These are phyloP conservation scores for Cantharis rustica DNA, from an alignment of 2,888 invertebrate genomes.

Conservation along the genomic window DNA sequence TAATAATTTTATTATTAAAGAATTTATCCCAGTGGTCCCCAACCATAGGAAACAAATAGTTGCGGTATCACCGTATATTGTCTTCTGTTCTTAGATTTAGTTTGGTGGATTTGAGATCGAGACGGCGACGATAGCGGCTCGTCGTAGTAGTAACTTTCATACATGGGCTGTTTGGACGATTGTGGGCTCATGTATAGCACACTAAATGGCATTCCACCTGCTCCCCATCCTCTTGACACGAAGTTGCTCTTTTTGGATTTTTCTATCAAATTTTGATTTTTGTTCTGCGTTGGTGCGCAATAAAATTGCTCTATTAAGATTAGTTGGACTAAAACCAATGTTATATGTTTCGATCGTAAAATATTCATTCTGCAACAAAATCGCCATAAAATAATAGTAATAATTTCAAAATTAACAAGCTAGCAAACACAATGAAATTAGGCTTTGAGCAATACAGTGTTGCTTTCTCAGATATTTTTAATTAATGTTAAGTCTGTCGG, in stretches of 20 bases:
- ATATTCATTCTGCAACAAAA: constrained; percentile 17
- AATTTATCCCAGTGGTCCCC: constrained; percentile 58
- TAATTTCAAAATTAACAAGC: too few relatives aligned
- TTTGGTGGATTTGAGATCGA: background rate
- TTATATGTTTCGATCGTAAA: background rate
- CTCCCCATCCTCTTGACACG: constrained; percentile 59
- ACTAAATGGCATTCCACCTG: constrained; percentile 60
- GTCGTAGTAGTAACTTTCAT: background rate
- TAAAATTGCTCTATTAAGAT: background rate
- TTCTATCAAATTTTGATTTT: background rate
- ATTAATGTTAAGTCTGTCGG: too few relatives aligned
- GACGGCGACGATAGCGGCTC: constrained; percentile 8
- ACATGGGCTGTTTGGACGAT: constrained; percentile 25
- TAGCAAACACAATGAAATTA: too few relatives aligned
- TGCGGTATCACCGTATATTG: constrained; percentile 58
- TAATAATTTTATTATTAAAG: background rate
- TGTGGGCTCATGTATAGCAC: constrained; percentile 57
- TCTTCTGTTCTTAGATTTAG: constrained; percentile 25
- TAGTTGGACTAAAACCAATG: background rate
- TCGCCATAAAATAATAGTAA: background rate
- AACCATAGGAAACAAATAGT: constrained; percentile 60
- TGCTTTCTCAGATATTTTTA: too few relatives aligned
- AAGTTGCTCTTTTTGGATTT: constrained; percentile 54
- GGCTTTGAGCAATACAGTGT: too few relatives aligned
- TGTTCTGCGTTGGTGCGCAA: constrained; percentile 2